Base-by-base conservation (phyloP, 2,113 vertebrate genomes). In the Vireo altiloquus region DNA sequence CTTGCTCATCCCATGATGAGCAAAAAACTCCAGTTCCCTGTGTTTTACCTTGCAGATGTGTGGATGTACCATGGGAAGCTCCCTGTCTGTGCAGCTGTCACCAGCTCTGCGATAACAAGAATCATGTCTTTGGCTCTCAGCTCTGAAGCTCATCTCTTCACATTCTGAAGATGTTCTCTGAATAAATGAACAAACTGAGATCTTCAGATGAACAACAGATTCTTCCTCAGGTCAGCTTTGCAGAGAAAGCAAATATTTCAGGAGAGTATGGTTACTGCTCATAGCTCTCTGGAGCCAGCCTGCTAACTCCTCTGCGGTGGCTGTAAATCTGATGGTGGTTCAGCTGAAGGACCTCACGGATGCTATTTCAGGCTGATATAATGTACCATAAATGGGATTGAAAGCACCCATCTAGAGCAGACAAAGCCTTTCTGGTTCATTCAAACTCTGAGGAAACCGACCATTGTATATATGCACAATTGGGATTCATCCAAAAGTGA, bases 191-290 rank as follows among this genome's bases (percentile, higher is more conserved):
- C 57, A 79, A 82, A 69, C 39, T 39, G 85, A 90, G 56, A 71
- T 89, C 72, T 90, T 86, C 83, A 83, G 81, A 83, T 33, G 87
- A 97, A 74, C 84, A 77, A 49, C 77, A 91, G 60, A 82, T 96
- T 94, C 94, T 76, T 97, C 94, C 81, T 76, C 60, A 75, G 80
- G 94, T 95, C 95, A 95, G 27, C 87, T 93, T 96, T 94, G 81
- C 91, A 88, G 90, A 94, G 85, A 72, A 97, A 97, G 95, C 69
- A 82, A 88, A 76, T 95, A 96, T 94, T 96, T 97, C 95, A 95
- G 80, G 82, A 75, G 93, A 82, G 74, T 35, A 92, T 23, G 56
- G 78, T 94, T 91, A 95, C 54, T 95, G 87, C 77, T 87, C 82
- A 56, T 50, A 91, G 82, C 71, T 76, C 72, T 96, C 83, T 74